These are phyloP conservation scores for Oscheius sp. DNA, from an alignment of 2,888 invertebrate species.

Conservation along the genomic window DNA sequence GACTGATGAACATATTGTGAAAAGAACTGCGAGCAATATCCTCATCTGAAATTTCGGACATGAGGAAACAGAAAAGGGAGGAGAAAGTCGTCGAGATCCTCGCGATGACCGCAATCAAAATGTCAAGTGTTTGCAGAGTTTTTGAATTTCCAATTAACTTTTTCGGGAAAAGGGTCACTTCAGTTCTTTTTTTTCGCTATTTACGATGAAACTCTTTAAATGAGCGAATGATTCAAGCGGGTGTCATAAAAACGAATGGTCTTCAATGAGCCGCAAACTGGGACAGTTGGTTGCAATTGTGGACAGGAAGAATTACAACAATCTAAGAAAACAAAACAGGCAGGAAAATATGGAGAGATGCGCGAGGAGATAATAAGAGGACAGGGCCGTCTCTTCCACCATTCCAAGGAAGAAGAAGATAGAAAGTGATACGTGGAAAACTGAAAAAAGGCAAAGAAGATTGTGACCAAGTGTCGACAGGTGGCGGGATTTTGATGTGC, in stretches of 20 bases:
- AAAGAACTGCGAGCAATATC: slow-evolving; percentile 4
- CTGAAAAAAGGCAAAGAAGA: background rate
- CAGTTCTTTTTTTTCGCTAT: too few relatives aligned
- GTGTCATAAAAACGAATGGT: background rate
- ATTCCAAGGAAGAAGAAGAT: background rate
- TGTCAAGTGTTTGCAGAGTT: too few relatives aligned
- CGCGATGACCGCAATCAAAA: too few relatives aligned
- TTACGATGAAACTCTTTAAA: too few relatives aligned
- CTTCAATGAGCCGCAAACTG: slow-evolving; percentile 4
- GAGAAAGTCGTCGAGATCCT: too few relatives aligned
- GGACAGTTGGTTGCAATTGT: slow-evolving; percentile 6
- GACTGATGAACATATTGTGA: slow-evolving; percentile 15
- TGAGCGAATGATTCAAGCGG: background rate
- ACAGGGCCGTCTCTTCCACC: too few relatives aligned
- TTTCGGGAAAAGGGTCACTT: too few relatives aligned
- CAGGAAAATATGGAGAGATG: background rate
- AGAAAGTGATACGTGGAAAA: slow-evolving; percentile 1
- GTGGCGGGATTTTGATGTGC: slow-evolving; percentile 13
- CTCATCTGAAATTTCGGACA: background rate
- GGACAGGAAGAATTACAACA: too few relatives aligned
- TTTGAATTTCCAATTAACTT: too few relatives aligned
- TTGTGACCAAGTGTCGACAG: background rate
- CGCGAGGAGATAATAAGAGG: background rate
- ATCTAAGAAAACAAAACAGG: background rate
- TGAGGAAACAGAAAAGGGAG: too few relatives aligned